A percentile compares a stretch with the other conserved stretches of the same genome.
These are phyloP conservation scores for Drosophila leonis DNA, from an alignment of 2,888 invertebrate species.

Conservation along the genomic window DNA sequence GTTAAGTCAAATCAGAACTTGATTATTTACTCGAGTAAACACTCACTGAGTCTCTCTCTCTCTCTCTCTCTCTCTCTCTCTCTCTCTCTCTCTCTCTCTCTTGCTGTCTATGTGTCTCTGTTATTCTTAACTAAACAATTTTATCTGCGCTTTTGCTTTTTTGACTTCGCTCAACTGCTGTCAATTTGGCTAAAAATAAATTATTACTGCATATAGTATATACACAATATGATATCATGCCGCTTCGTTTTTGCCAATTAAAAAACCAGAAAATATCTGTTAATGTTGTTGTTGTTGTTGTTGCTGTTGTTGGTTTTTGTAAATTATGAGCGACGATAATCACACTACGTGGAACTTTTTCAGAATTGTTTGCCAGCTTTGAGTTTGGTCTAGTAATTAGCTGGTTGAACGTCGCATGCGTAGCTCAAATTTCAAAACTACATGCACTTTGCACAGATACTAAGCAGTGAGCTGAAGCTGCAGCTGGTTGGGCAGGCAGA, in stretches of 20 bases:
- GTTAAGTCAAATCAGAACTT: slow-evolving; percentile 38
- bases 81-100: slow-evolving; percentile 9
- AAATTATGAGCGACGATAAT: slow-evolving; percentile 78
- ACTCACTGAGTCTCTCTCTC: slow-evolving; percentile 14
- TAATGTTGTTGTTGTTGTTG: slow-evolving; percentile 37
- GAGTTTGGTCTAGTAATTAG: slow-evolving; percentile 78
- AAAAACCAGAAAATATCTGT: slow-evolving; percentile 67
- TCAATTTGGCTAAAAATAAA: slow-evolving; percentile 80
- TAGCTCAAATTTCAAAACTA: slow-evolving; percentile 79
- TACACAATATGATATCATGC: slow-evolving; percentile 75
- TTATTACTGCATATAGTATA: slow-evolving; percentile 73
- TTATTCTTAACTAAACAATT: slow-evolving; percentile 56
- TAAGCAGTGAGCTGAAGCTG: slow-evolving; percentile 14
- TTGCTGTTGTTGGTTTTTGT: slow-evolving; percentile 36
- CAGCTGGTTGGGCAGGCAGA: slow-evolving; percentile 18
- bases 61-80: slow-evolving; percentile 17
- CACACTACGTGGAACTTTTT: slow-evolving; percentile 56
- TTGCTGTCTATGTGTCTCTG: neutral
- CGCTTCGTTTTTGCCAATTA: slow-evolving; percentile 75
- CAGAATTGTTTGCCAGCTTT: slow-evolving; percentile 51
- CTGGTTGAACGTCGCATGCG: slow-evolving; percentile 71
- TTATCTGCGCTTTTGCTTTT: slow-evolving; percentile 60
- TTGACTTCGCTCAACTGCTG: slow-evolving; percentile 47
- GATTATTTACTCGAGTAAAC: slow-evolving; percentile 22
- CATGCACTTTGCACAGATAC: slow-evolving; percentile 79